A percentile compares a stretch with the other conserved stretches of the same genome.
Conservation (phyloP, 2,888 invertebrate genomes). For the Microctonus aethiopoides region DNA sequence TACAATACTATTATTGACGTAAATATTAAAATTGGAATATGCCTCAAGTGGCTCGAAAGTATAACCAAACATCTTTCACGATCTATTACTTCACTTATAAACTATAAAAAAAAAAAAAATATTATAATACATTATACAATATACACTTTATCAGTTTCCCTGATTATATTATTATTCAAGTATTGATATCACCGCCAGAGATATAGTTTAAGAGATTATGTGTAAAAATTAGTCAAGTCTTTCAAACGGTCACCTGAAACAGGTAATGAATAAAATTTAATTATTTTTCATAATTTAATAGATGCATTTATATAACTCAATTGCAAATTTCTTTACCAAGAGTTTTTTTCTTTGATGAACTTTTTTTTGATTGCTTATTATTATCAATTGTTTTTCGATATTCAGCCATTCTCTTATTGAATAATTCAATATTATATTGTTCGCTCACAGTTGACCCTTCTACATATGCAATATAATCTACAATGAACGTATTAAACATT, state of each 20-base stretch:
- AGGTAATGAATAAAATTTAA: not conserved
- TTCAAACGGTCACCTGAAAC: conserved; percentile 60
- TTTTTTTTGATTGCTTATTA: conserved; percentile 43
- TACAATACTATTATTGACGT: not conserved
- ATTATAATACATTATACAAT: conserved; percentile 16
- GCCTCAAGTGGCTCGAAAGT: not conserved
- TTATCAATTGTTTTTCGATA: conserved; percentile 40
- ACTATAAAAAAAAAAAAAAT: not conserved
- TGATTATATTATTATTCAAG: conserved; percentile 16
- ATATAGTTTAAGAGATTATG: conserved; percentile 27
- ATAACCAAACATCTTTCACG: not conserved
- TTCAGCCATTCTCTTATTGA: conserved; percentile 44
- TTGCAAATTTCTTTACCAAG: conserved; percentile 47
- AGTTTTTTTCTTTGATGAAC: conserved; percentile 49
- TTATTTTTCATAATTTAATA: not conserved
- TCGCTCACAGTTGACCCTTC: conserved; percentile 49
- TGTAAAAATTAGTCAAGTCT: conserved; percentile 55
- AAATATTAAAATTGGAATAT: not conserved
- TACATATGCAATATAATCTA: conserved; percentile 61
- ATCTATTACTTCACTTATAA: not conserved
- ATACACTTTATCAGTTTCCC: conserved; percentile 28
- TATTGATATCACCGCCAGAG: not conserved
- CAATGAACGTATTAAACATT: conserved; percentile 83
- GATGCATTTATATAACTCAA: not conserved
- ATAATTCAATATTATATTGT: conserved; percentile 42